Evolutionary conservation across 1,140 invertebrate genomes (phyloP).

Genomic region (Hestina assimilis): DNA sequence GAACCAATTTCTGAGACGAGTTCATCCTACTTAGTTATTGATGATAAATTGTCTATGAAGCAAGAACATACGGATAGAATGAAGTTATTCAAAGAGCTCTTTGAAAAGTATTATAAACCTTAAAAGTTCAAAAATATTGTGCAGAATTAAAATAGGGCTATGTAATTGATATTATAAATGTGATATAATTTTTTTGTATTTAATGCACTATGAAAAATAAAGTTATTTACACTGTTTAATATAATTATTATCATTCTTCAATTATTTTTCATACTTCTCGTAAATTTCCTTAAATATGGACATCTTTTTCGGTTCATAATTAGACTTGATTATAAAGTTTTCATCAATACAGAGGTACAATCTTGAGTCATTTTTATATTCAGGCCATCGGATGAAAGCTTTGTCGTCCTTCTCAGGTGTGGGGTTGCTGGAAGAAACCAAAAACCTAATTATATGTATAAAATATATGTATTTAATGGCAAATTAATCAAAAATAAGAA

Average conservation of each 20-base stretch:
- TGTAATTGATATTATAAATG: background rate
- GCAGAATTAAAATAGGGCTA: background rate
- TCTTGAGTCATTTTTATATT: slow-evolving; percentile 21
- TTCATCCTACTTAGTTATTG: slow-evolving; percentile 44
- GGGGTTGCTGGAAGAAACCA: slow-evolving; percentile 31
- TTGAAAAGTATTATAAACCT: slow-evolving; percentile 39
- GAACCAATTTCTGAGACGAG: slow-evolving; percentile 45
- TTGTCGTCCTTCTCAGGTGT: slow-evolving; percentile 22
- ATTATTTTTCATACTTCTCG: slow-evolving; percentile 33
- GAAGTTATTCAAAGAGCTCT: slow-evolving; percentile 50
- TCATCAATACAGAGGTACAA: slow-evolving; percentile 30
- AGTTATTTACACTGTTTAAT: background rate
- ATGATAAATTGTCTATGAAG: slow-evolving; percentile 50
- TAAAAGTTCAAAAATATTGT: background rate
- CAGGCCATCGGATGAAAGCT: slow-evolving; percentile 25
- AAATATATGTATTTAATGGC: background rate
- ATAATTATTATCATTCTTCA: background rate
- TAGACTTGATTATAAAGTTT: slow-evolving; percentile 21
- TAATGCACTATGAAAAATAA: background rate
- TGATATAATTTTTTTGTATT: background rate
- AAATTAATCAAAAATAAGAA: background rate
- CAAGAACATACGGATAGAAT: slow-evolving; percentile 47
- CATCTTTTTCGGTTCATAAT: slow-evolving; percentile 36
- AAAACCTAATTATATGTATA: background rate
- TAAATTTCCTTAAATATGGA: slow-evolving; percentile 34